Conservation (phyloP, 35 echinoderm and acorn worm genomes). For the Patiria miniata region DNA sequence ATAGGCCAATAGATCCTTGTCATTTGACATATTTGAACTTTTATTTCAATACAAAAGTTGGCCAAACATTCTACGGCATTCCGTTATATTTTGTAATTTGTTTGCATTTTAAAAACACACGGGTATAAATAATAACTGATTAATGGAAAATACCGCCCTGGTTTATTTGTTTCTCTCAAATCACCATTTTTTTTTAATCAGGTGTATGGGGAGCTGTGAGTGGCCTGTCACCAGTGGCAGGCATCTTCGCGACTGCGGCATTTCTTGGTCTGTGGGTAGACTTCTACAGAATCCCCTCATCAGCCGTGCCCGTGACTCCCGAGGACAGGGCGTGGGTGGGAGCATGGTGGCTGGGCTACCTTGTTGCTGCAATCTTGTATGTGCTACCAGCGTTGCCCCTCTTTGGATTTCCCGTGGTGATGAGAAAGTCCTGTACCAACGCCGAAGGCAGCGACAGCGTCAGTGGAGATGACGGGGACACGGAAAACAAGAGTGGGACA, state of each 20-base stretch:
- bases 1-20: too few relatives aligned
- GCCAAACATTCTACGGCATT: background rate
- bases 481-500: too few relatives aligned
- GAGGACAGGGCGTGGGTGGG: background rate
- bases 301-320: background rate
- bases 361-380: background rate
- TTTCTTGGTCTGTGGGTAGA: background rate
- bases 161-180: background rate
- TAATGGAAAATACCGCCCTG: too few relatives aligned
- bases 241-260: background rate
- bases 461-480: background rate
- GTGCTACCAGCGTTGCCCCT: background rate
- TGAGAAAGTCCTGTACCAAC: background rate
- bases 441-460: background rate
- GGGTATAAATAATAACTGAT: too few relatives aligned
- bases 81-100: background rate
- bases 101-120: background rate
- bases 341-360: background rate
- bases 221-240: background rate
- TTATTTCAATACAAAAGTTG: background rate
- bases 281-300: background rate
- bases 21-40: too few relatives aligned
- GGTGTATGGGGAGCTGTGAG: background rate
- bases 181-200: background rate
- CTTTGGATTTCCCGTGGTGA: background rate